Conservation (phyloP, 1,140 invertebrate species). For the Dendrolimus punctatus region DNA sequence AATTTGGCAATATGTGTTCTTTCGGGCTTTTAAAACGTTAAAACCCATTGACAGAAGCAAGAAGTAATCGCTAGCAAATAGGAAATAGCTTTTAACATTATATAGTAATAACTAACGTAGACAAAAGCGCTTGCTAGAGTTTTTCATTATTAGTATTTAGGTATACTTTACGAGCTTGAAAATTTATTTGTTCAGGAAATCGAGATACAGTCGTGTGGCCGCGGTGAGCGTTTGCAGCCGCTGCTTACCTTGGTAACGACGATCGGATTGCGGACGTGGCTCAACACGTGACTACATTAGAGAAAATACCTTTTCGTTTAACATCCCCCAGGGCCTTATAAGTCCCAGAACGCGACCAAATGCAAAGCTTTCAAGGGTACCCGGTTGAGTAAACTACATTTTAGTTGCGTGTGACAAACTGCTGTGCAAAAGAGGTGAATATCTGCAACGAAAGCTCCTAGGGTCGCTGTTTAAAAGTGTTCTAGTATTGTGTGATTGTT, state of each 20-base stretch:
- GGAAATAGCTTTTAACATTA: too few relatives aligned
- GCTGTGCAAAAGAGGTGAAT: neutral
- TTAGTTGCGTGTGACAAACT: too few relatives aligned
- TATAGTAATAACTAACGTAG: too few relatives aligned
- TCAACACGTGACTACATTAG: constrained; percentile 48
- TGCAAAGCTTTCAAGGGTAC: constrained; percentile 13
- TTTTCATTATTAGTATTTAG: too few relatives aligned
- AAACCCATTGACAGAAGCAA: too few relatives aligned
- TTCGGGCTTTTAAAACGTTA: too few relatives aligned
- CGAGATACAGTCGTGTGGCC: constrained; percentile 57
- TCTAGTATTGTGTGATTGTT: constrained; percentile 3
- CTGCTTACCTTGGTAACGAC: constrained; percentile 19
- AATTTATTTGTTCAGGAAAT: constrained; percentile 40
- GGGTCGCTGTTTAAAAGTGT: constrained; percentile 21
- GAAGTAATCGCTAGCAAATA: too few relatives aligned
- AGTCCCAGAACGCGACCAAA: constrained; percentile 4
- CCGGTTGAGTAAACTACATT: neutral
- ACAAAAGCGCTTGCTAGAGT: too few relatives aligned
- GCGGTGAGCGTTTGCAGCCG: constrained; percentile 28
- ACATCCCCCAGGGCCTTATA: constrained; percentile 10
- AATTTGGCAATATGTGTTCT: too few relatives aligned
- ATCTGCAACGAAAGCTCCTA: constrained; percentile 21
- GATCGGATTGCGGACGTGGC: constrained; percentile 20
- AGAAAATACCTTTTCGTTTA: constrained; percentile 6
- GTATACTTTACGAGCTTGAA: too few relatives aligned